Evolutionary conservation across 2,113 vertebrate species (phyloP), one percentile per base, ranked within the genome.

Genomic region (Myxocyprinus asiaticus): DNA sequence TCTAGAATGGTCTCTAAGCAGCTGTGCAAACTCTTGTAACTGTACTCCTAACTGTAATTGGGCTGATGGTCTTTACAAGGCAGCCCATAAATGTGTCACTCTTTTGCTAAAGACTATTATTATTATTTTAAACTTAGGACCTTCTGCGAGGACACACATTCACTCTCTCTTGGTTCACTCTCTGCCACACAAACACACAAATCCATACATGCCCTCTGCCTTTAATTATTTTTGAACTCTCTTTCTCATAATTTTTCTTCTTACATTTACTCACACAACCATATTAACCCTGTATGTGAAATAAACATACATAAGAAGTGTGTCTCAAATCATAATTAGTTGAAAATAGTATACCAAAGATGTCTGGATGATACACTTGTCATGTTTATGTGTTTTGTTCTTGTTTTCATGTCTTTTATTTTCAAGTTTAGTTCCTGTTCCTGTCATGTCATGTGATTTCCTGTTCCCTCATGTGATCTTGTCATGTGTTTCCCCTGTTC

Each of bases 61-160:
- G 15, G 12, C 55, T 17, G 9, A 65, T 65, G 42, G 6, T 15
- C 48, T 83, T 84, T 81, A 86, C 72, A 72, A 85, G 83, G 47
- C 17, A 15, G 76, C 59, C 22, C 51, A 56, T 83, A 81, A 82
- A 80, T 67, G 51, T 85, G 78, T 66, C 58, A 71, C 33, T 80
- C 53, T 51, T 53, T 1, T 42, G 17, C 12, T 76, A 76, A 47
- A 73, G 61, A 62, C 55, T 67, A 48, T 78, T 51, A 72, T 78
- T 76, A 64, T 58, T 73, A 5, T 69, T 43, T n/a, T 58, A 62
- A 22, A 67, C 62, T 6, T n/a, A n/a, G n/a, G n/a, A 44, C 64
- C 14, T 50, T 58, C 64, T 33, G 65, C 65, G 64, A 9, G n/a
- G 63, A 51, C 72, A 72, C 44, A 14, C 15, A 58, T 51, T 53